A percentile compares a stretch with the other conserved stretches of the same genome.
These are phyloP conservation scores for Tyrophagus putrescentiae DNA, from an alignment of 1,140 invertebrate species.

Conservation along the genomic window DNA sequence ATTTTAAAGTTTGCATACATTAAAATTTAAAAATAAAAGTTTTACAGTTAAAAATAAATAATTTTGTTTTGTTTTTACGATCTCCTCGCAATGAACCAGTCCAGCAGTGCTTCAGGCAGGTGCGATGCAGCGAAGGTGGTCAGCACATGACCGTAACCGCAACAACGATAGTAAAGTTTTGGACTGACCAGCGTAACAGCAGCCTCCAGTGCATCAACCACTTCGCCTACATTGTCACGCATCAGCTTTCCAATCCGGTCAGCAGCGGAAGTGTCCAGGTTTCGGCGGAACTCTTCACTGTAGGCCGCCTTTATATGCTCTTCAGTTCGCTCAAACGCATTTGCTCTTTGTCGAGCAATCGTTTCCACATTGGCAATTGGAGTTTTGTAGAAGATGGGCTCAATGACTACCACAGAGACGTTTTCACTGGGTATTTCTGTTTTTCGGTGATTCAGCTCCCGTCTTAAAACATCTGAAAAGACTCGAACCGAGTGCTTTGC, in stretches of 20 bases:
- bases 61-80: too few species aligned
- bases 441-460: constrained; percentile 37
- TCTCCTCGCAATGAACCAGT: too few species aligned
- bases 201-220: constrained; percentile 32
- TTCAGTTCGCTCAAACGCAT: too few species aligned
- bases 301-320: too few species aligned
- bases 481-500: constrained; percentile 40
- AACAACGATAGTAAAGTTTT: constrained; percentile 13
- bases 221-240: constrained; percentile 30
- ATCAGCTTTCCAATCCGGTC: too few species aligned
- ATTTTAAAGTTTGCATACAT: too few species aligned
- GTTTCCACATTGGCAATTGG: too few species aligned
- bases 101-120: neutral
- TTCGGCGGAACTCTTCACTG: too few species aligned
- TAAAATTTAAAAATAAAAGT: too few species aligned
- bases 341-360: constrained; percentile 8
- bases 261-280: too few species aligned
- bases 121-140: neutral
- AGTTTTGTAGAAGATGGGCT: constrained; percentile 38
- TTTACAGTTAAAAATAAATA: too few species aligned
- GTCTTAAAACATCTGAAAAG: constrained; percentile 39
- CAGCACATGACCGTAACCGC: neutral
- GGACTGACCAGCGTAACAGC: constrained; percentile 28
- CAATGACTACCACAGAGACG: constrained; percentile 37
- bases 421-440: too few species aligned